Evolutionary conservation across 2,888 invertebrate genomes (phyloP).

Genomic region (Dermolepida albohirtum): DNA sequence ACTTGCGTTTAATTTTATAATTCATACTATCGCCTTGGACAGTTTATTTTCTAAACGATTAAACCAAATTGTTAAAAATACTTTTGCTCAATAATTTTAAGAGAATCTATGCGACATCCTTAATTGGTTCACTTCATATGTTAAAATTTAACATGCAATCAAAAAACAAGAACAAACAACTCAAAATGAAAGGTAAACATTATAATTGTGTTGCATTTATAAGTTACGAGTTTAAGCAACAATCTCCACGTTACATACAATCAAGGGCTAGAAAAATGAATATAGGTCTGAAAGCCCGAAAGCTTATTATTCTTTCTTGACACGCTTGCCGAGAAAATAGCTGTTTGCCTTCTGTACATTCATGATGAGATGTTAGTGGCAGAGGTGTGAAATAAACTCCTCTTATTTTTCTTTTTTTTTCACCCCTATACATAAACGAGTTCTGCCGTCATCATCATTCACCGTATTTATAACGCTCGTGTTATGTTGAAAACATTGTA

Average conservation of each 20-base stretch:
- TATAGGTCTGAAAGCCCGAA: constrained; percentile 31
- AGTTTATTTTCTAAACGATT: no score
- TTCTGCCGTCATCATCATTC: constrained; percentile 15
- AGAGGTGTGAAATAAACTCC: constrained; percentile 45
- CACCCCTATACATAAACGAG: constrained; percentile 29
- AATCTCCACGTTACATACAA: constrained; percentile 14
- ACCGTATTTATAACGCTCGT: constrained; percentile 33
- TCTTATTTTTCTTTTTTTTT: constrained; percentile 24
- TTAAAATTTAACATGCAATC: no score
- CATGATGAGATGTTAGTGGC: constrained; percentile 42
- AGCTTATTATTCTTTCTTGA: constrained; percentile 48
- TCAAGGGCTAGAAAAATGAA: constrained; percentile 36
- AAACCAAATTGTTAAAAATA: no score
- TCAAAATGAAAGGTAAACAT: no score
- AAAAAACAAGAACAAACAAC: no score
- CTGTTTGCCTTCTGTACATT: constrained; percentile 49
- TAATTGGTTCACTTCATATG: no score
- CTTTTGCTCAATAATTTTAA: no score
- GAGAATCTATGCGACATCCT: no score
- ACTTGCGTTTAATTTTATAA: no score
- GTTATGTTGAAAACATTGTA: constrained; percentile 16
- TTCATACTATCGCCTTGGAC: no score
- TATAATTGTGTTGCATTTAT: background rate
- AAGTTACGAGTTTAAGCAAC: constrained; percentile 12
- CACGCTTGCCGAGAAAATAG: constrained; percentile 48